phyloP scores from a whole-genome alignment of 2,113 vertebrate species.

The Ciconia maguari region DNA sequence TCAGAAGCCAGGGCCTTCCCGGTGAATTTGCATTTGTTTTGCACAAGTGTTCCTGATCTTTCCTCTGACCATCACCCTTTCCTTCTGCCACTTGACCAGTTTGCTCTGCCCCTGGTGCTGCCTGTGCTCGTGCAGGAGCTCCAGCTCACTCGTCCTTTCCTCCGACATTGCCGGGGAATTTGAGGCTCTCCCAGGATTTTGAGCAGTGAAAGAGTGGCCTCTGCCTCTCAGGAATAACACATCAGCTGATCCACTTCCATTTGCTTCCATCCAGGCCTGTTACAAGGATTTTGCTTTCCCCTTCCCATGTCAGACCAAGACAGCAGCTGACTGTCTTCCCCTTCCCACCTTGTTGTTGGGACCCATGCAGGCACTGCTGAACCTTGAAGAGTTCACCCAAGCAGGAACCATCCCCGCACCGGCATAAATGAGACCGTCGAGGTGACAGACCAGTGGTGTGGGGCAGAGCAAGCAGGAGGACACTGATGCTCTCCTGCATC shows the following conservation, averaged over 20 bases:
- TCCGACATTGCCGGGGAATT: neutral
- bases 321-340: neutral
- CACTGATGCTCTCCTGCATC: neutral
- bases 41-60: neutral
- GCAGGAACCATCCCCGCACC: neutral
- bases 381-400: neutral
- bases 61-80: neutral
- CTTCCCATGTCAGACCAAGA: neutral
- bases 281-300: neutral
- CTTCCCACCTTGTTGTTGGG: neutral
- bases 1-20: neutral
- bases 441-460: neutral
- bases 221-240: neutral
- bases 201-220: neutral
- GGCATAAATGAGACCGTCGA: accelerated
- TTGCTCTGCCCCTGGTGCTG: neutral
- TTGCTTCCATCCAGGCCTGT: neutral
- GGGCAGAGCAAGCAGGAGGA: neutral
- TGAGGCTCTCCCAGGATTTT: neutral
- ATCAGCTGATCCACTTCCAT: accelerated
- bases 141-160: neutral
- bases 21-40: neutral
- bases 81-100: neutral
- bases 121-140: neutral
- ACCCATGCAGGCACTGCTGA: neutral